Conservation (phyloP, 2,113 vertebrate genomes). For the Tricholaema leucomelas region DNA sequence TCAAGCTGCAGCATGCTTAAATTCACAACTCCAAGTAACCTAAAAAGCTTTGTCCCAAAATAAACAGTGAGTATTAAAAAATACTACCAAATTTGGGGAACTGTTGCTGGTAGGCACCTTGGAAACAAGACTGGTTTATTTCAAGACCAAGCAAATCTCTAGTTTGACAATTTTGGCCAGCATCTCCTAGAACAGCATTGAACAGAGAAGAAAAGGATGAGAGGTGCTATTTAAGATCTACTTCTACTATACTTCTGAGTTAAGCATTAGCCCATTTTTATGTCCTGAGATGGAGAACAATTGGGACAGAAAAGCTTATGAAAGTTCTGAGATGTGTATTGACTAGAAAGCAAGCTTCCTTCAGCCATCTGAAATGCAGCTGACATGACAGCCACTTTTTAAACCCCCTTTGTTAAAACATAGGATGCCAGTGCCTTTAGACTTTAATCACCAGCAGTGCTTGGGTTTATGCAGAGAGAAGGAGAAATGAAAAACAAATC, state of each 20-base stretch:
- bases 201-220: neutral
- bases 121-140: neutral
- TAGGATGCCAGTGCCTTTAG: neutral
- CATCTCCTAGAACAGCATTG: neutral
- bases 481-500: neutral
- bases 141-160: neutral
- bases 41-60: neutral
- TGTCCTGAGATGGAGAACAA: neutral
- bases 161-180: slow-evolving; percentile 33
- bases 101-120: neutral
- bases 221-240: neutral
- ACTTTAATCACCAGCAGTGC: neutral
- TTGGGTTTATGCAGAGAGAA: neutral
- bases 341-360: neutral
- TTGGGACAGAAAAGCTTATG: neutral
- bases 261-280: neutral
- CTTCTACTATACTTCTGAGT: neutral
- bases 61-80: neutral
- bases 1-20: neutral
- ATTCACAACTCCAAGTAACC: neutral
- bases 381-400: neutral
- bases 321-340: neutral
- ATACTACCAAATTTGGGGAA: neutral
- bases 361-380: neutral
- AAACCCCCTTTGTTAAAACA: neutral